phyloP scores from a whole-genome alignment of 1,140 invertebrate genomes.

The Drosophila mauritiana region DNA sequence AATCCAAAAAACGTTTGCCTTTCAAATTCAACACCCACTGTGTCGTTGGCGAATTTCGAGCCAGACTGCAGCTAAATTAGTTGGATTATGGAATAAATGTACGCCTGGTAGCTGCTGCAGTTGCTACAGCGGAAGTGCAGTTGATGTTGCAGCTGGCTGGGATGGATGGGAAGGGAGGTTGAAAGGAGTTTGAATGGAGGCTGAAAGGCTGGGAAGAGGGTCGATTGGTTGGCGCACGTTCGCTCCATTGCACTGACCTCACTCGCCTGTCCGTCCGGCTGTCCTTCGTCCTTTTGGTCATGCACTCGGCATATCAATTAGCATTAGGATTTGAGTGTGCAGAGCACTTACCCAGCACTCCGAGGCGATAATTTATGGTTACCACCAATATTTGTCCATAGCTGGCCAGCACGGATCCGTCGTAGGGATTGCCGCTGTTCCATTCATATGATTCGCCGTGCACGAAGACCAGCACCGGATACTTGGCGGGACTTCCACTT shows the following conservation, averaged over 20 bases:
- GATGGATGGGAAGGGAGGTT: slow-evolving; percentile 24
- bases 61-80: slow-evolving; percentile 58
- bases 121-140: slow-evolving; percentile 53
- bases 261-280: slow-evolving; percentile 1
- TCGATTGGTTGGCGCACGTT: slow-evolving; percentile 42
- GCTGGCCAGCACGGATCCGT: slow-evolving; percentile 95
- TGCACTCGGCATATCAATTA: slow-evolving; percentile 75
- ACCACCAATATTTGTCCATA: slow-evolving; percentile 97
- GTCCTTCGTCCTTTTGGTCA: slow-evolving; percentile 23
- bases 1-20: background rate
- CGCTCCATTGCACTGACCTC: slow-evolving; percentile 53
- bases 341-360: slow-evolving; percentile 93
- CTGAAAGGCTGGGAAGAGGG: slow-evolving; percentile 38
- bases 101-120: slow-evolving; percentile 38
- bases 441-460: slow-evolving; percentile 98
- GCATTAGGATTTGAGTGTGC: slow-evolving; percentile 66
- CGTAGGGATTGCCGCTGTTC: slow-evolving; percentile 98
- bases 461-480: slow-evolving; percentile 97
- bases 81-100: slow-evolving; percentile 68
- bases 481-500: slow-evolving; percentile 85
- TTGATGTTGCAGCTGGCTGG: slow-evolving; percentile 27
- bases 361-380: slow-evolving; percentile 98
- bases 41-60: slow-evolving; percentile 16
- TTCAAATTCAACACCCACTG: slow-evolving; percentile 1
- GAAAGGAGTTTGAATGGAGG: background rate